Conservation (phyloP, 2,113 vertebrate genomes). For the Channa argus region DNA sequence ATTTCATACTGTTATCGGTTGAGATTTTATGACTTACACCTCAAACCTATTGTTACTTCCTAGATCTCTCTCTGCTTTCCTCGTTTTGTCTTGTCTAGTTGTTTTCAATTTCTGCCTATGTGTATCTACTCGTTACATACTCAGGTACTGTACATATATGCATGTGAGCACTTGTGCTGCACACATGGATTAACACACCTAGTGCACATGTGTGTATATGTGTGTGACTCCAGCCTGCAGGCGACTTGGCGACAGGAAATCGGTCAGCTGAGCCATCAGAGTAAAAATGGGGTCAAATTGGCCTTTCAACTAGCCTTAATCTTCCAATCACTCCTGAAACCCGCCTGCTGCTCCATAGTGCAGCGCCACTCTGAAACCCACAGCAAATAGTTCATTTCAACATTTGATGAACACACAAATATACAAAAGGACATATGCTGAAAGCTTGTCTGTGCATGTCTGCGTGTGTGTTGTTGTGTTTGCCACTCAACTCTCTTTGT, state of each 20-base stretch:
- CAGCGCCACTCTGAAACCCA: constrained; percentile 58
- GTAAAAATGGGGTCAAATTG: constrained; percentile 83
- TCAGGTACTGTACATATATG: constrained; percentile 10
- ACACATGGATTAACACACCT: constrained; percentile 42
- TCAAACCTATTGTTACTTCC: constrained; percentile 7
- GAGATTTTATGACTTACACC: constrained; percentile 4
- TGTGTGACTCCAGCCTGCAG: constrained; percentile 47
- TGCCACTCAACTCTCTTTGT: constrained; percentile 11
- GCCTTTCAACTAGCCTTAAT: constrained; percentile 78
- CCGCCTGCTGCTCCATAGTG: constrained; percentile 42
- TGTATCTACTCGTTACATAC: constrained; percentile 20
- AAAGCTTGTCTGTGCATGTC: constrained; percentile 6
- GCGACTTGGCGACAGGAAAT: constrained; percentile 69
- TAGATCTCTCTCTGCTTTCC: constrained; percentile 1
- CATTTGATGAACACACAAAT: constrained; percentile 59
- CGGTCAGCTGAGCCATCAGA: constrained; percentile 65
- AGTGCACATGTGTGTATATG: constrained; percentile 14
- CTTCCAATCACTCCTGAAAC: constrained; percentile 78
- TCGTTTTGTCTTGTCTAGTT: not conserved
- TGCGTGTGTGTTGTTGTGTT: constrained; percentile 4
- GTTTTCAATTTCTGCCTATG: not conserved
- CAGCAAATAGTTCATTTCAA: constrained; percentile 71
- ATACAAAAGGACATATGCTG: constrained; percentile 30
- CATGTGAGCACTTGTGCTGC: constrained; percentile 33
- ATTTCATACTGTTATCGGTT: too few species aligned